Evolutionary conservation across 2,797 vertebrate genomes (phyloP).

Genomic region (Oreonectes daqikongensis): DNA sequence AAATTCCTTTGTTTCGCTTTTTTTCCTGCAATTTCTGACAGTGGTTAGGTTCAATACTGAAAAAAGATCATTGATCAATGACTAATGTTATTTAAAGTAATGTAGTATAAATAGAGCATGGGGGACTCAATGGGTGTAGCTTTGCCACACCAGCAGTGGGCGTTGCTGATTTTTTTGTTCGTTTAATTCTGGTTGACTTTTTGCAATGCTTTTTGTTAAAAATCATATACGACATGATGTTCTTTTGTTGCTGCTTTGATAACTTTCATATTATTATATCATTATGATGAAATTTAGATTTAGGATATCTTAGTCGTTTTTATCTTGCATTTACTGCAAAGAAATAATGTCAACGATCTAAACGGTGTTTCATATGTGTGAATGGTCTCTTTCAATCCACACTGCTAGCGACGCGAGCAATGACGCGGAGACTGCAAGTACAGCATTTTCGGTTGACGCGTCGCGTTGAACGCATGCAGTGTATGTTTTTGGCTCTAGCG

Average conservation of each 20-base stretch:
- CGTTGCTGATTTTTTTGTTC: not conserved
- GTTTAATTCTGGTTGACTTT: no score
- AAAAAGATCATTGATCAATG: no score
- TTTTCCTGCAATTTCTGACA: not conserved
- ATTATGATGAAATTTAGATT: no score
- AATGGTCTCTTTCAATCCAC: not conserved
- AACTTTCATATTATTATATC: no score
- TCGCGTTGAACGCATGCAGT: slow-evolving; percentile 3
- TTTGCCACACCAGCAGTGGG: slow-evolving; percentile 10
- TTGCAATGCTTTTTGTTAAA: no score
- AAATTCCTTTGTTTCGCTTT: not conserved
- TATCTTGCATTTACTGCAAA: no score
- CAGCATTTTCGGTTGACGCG: not conserved
- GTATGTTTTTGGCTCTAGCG: slow-evolving; percentile 28
- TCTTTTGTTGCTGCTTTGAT: no score
- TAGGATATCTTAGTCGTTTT: no score
- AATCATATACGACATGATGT: no score
- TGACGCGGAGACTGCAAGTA: not conserved
- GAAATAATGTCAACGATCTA: no score
- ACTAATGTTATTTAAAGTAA: not conserved
- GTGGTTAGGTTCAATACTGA: no score
- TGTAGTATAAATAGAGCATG: not conserved
- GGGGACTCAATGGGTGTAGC: not conserved
- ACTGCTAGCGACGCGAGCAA: not conserved
- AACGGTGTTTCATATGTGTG: not conserved